Conservation (phyloP, 2,113 vertebrate genomes). For the Drymodes brunneopygia region DNA sequence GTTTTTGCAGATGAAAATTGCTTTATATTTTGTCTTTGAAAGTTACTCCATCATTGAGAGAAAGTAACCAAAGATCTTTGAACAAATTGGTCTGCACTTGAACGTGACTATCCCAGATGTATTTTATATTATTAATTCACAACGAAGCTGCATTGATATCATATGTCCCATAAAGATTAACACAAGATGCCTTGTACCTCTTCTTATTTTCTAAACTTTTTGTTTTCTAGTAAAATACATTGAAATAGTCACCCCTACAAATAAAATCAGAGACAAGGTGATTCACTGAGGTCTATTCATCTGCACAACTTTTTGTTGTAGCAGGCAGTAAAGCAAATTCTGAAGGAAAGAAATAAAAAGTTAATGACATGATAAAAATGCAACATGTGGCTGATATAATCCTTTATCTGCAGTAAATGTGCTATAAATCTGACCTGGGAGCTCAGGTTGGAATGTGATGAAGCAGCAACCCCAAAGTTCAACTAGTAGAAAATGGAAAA, state of each 20-base stretch:
- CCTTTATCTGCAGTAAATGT: background rate
- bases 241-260: background rate
- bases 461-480: background rate
- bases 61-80: slow-evolving; percentile 62
- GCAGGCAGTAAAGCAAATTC: background rate
- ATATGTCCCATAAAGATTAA: slow-evolving; percentile 1
- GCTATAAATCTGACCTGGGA: background rate
- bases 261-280: background rate
- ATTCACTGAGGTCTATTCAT: background rate
- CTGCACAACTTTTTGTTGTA: slow-evolving; percentile 4
- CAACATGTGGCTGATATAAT: background rate
- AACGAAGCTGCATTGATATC: background rate
- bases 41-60: slow-evolving; percentile 3
- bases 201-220: background rate
- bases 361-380: background rate
- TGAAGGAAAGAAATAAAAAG: background rate
- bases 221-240: background rate
- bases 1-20: background rate
- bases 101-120: slow-evolving; percentile 1
- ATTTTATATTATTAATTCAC: background rate
- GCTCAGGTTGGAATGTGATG: background rate
- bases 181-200: slow-evolving; percentile 21
- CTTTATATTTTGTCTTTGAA: slow-evolving; percentile 42
- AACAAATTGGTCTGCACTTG: slow-evolving; percentile 47
- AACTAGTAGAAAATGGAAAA: background rate